Percentiles rank a stretch among this genome's conserved stretches.
Conservation (phyloP, 2,888 invertebrate species). For the Smittia sp. region DNA sequence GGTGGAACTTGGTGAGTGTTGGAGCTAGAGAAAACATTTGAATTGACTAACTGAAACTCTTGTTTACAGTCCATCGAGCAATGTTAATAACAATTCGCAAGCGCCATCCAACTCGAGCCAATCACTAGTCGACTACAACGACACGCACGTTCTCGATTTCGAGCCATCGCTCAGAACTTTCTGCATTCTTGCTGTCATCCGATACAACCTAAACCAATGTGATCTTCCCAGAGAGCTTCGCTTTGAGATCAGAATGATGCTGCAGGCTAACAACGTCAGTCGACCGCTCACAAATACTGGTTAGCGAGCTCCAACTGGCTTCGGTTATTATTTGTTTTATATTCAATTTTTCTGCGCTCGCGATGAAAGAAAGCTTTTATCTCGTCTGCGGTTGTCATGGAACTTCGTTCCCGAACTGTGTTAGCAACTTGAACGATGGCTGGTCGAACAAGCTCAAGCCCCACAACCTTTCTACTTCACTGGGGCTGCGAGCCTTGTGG, state of each 20-base stretch:
- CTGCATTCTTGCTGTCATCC: conserved; percentile 64
- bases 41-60: not conserved
- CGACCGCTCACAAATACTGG: conserved; percentile 54
- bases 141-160: conserved; percentile 79
- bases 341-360: too few species aligned
- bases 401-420: too few species aligned
- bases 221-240: conserved; percentile 64
- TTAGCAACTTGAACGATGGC: too few species aligned
- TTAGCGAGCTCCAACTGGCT: conserved; percentile 51
- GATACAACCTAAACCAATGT: conserved; percentile 63
- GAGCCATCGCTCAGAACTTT: conserved; percentile 71
- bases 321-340: conserved; percentile 35
- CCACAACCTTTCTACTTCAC: too few species aligned
- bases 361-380: too few species aligned
- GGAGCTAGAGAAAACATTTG: not conserved
- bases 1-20: conserved; percentile 33
- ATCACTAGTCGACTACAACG: conserved; percentile 72
- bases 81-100: not conserved
- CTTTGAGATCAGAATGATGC: conserved; percentile 66
- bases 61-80: conserved; percentile 25
- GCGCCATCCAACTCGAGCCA: not conserved
- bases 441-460: too few species aligned
- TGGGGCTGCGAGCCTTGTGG: too few species aligned
- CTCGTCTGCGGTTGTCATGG: too few species aligned
- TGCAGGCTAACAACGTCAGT: conserved; percentile 67